Percentiles rank a stretch among this genome's conserved stretches.
Evolutionary conservation across 92 coral and sea anemone species (phyloP).

Genomic region (Paragorgia papillata): DNA sequence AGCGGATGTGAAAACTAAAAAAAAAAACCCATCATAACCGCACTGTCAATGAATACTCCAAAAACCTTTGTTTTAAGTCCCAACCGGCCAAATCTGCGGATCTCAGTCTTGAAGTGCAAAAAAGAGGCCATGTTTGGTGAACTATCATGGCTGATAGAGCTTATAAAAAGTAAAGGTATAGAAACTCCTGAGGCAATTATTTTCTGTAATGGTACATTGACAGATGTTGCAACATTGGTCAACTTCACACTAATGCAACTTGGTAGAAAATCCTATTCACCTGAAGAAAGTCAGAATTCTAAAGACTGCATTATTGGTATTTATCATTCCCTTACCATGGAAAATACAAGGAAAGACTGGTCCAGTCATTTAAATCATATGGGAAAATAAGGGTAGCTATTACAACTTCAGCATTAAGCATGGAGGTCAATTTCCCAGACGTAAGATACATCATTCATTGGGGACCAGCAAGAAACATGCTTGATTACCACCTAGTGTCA

Average conservation of each 20-base stretch:
- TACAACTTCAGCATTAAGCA: slow-evolving; percentile 34
- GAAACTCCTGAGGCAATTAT: slow-evolving; percentile 56
- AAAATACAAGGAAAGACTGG: slow-evolving; percentile 49
- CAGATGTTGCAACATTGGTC: slow-evolving; percentile 34
- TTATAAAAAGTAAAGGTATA: slow-evolving; percentile 46
- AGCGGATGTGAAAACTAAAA: slow-evolving; percentile 46
- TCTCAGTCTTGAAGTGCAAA: slow-evolving; percentile 50
- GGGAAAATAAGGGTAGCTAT: slow-evolving; percentile 41
- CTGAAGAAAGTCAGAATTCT: slow-evolving; percentile 17
- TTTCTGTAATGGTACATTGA: slow-evolving; percentile 62
- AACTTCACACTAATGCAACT: slow-evolving; percentile 45
- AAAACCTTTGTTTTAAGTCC: slow-evolving; percentile 46
- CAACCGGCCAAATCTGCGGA: slow-evolving; percentile 52
- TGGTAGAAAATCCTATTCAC: slow-evolving; percentile 43
- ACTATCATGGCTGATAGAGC: slow-evolving; percentile 47
- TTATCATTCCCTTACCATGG: slow-evolving; percentile 52
- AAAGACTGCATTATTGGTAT: slow-evolving; percentile 53
- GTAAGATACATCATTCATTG: too few relatives aligned
- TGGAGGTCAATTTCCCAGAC: too few relatives aligned
- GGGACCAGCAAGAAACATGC: slow-evolving; percentile 44
- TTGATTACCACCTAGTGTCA: slow-evolving; percentile 34
- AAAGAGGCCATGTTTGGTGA: slow-evolving; percentile 36
- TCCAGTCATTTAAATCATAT: slow-evolving; percentile 31
- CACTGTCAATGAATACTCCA: slow-evolving; percentile 4
- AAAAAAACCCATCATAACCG: slow-evolving; percentile 5